phyloP scores from a whole-genome alignment of 2,888 invertebrate genomes.

The Eupithecia dodoneata region DNA sequence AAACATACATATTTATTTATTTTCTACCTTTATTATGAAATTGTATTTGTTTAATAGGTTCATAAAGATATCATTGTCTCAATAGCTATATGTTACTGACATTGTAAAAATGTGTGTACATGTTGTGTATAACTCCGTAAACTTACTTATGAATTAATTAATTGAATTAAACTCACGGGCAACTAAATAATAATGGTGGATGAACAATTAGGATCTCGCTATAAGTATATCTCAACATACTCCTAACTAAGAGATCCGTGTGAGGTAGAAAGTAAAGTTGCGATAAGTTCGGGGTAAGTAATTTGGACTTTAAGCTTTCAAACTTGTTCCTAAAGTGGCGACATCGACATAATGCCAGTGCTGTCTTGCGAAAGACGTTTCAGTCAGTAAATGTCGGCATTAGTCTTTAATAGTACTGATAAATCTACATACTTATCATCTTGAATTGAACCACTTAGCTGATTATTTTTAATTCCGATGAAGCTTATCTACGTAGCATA shows the following conservation, averaged over 20 bases:
- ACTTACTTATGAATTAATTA: too few relatives aligned
- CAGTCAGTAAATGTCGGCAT: not conserved
- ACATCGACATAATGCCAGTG: conserved; percentile 11
- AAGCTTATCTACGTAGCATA: not conserved
- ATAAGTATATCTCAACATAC: not conserved
- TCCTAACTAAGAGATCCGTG: not conserved
- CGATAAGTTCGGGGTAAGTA: conserved; percentile 10
- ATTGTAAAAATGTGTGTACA: too few relatives aligned
- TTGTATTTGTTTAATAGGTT: too few relatives aligned
- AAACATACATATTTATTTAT: too few relatives aligned
- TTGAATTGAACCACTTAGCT: not conserved
- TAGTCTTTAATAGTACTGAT: not conserved
- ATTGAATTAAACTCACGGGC: too few relatives aligned
- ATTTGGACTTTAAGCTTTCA: conserved; percentile 20
- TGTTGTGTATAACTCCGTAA: too few relatives aligned
- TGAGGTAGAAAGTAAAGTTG: conserved; percentile 12
- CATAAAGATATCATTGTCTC: too few relatives aligned
- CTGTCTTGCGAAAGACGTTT: conserved; percentile 8
- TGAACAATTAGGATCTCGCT: not conserved
- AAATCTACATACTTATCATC: not conserved
- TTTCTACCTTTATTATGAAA: too few relatives aligned
- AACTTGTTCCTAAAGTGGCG: conserved; percentile 24
- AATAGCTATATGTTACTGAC: too few relatives aligned
- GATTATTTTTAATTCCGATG: not conserved
- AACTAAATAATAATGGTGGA: not conserved